Conservation (phyloP, 2,113 vertebrate genomes). For the Erythrocercus mccallii region DNA sequence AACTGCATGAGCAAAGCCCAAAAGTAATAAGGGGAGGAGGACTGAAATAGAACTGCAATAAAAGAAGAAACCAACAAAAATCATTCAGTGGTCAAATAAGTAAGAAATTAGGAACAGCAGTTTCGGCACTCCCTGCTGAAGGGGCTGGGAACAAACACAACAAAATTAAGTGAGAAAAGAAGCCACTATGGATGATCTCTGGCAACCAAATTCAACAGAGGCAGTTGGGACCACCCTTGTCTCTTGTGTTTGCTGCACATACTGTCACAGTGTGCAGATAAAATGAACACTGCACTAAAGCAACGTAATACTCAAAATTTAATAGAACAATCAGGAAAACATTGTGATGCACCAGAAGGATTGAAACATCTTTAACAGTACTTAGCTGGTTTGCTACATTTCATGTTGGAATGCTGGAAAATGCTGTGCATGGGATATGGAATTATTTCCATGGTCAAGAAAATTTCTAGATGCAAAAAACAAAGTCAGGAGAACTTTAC, state of each 20-base stretch:
- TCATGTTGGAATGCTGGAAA: background rate
- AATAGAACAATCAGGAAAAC: background rate
- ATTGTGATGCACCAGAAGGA: background rate
- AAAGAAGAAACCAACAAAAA: background rate
- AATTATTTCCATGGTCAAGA: background rate
- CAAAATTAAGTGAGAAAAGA: background rate
- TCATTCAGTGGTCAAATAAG: background rate
- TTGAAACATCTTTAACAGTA: background rate
- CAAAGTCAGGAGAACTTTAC: background rate
- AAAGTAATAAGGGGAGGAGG: background rate
- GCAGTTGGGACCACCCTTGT: background rate
- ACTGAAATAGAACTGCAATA: background rate
- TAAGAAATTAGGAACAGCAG: background rate
- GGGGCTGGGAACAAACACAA: background rate
- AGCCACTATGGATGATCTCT: accelerated
- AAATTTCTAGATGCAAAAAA: background rate
- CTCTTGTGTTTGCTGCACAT: background rate
- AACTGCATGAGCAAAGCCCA: background rate
- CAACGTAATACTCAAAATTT: background rate
- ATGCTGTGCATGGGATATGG: background rate
- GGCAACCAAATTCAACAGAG: background rate
- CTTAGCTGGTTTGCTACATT: background rate
- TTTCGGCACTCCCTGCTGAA: background rate
- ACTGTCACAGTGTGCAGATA: accelerated
- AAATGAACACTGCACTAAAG: background rate